Evolutionary conservation across 2,888 invertebrate species (phyloP).

Genomic region (Ischnura elegans): DNA sequence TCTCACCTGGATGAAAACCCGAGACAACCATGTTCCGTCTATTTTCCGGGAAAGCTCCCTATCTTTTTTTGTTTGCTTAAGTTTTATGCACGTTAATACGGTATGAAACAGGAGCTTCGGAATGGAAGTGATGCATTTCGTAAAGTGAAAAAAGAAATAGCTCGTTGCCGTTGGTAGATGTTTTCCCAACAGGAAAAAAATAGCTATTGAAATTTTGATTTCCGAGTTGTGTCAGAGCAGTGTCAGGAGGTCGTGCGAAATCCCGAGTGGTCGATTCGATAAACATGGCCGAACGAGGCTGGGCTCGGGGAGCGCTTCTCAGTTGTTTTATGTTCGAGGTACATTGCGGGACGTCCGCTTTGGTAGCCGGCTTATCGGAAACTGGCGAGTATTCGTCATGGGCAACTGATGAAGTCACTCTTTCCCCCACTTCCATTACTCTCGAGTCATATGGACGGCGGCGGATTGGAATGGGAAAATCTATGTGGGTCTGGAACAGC

Average conservation of each 20-base stretch:
- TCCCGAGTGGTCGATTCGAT: background rate
- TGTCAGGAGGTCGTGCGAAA: background rate
- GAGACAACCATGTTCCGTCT: too few species aligned
- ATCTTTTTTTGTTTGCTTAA: too few species aligned
- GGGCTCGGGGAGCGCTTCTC: background rate
- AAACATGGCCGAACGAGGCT: background rate
- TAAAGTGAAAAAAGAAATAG: too few species aligned
- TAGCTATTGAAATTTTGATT: background rate
- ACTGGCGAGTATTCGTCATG: background rate
- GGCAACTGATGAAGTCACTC: background rate
- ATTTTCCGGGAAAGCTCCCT: too few species aligned
- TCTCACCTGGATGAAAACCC: too few species aligned
- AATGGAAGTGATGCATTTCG: too few species aligned
- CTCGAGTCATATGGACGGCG: background rate
- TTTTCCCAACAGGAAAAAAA: too few species aligned
- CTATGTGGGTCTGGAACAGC: background rate
- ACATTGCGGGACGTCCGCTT: background rate
- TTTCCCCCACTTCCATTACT: background rate
- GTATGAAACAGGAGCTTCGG: too few species aligned
- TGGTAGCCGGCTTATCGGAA: conserved; percentile 14
- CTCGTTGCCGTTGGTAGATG: too few species aligned
- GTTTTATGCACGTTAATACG: too few species aligned
- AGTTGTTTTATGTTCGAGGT: background rate
- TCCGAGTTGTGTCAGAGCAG: background rate
- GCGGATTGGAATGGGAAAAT: background rate